Evolutionary conservation across 2,797 vertebrate genomes (phyloP), one percentile per base, ranked within the genome.

Genomic region (Tarsius wallacei): DNA sequence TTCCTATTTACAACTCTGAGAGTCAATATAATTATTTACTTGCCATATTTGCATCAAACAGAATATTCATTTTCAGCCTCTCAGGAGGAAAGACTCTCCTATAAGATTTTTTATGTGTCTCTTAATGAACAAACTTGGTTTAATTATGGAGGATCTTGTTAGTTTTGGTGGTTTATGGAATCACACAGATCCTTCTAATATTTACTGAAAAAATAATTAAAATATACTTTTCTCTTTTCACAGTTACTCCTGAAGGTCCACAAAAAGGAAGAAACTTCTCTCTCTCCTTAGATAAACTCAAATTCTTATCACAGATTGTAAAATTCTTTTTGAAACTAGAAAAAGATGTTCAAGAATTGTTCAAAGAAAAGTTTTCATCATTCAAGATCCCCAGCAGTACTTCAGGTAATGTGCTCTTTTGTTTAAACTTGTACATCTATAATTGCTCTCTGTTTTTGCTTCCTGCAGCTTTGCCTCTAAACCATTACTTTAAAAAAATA

Each of bases 221-320:
- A 57, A 90, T 85, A 26, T 92, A 12, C 9, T 96, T 33, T 97
- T 90, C 97, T 98, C 68, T 91, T 98, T 98, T 33, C 88, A 87
- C 98, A 99, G 99, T 98, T n/a, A 98, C 99, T 57, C 97, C 99
- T 96, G 99, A 99, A 94, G 97, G 91, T 96, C 98, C 98, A 24
- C 97, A 94, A 86, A 99, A 99, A 98, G 99, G 90, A 96, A 98
- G 98, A 85, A 99, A 98, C 93, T 98, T 99, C 98, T 99, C 98
- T 97, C 98, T 99, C 95, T 99, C 99, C 17, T 98, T 99, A 81
- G 98, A 99, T 98, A 99, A 99, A 97, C 98, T 99, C 92, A 98
- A 97, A 97, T 99, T 99, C 84, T 99, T 99, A 97, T 99, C 99
- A 93, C 99, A 99, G 96, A 99, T 99, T 87, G 98, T 98, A 97